phyloP scores from a whole-genome alignment of 1,140 invertebrate species.

The Caenorhabditis remanei region DNA sequence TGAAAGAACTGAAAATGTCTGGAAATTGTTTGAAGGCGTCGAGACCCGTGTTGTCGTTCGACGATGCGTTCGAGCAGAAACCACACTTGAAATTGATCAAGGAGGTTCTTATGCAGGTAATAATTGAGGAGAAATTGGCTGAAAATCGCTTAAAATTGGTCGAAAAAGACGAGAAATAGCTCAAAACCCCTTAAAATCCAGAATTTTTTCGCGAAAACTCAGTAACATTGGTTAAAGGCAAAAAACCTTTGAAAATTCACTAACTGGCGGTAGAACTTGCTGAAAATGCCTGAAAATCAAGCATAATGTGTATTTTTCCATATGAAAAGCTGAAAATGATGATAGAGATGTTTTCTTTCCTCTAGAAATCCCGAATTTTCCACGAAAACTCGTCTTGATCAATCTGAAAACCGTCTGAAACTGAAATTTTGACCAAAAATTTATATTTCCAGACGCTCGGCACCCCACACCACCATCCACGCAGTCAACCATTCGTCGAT shows the following conservation, averaged over 20 bases:
- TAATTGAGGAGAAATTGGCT: conserved; percentile 36
- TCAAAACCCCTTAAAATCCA: background rate
- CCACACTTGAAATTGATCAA: conserved; percentile 89
- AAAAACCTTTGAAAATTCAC: no score
- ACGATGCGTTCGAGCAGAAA: conserved; percentile 85
- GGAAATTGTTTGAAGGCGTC: conserved; percentile 96
- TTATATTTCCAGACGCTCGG: conserved; percentile 86
- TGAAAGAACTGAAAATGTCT: conserved; percentile 95
- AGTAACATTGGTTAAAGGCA: no score
- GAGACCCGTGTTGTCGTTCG: conserved; percentile 94
- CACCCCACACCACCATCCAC: conserved; percentile 95
- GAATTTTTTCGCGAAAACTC: no score
- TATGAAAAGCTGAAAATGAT: no score
- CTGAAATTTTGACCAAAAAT: background rate
- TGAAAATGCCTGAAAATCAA: no score
- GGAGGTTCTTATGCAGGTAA: conserved; percentile 86
- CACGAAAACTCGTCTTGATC: background rate
- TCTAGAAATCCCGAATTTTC: conserved; percentile 41
- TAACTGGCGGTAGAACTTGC: no score
- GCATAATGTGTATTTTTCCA: no score
- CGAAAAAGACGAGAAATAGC: background rate
- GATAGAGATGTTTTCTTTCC: no score
- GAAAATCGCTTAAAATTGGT: background rate
- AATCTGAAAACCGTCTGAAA: conserved; percentile 53
- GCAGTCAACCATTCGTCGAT: conserved; percentile 99